A percentile compares a stretch with the other conserved stretches of the same genome.
Evolutionary conservation across 2,113 vertebrate species (phyloP).

Genomic region (Nematolebias whitei): DNA sequence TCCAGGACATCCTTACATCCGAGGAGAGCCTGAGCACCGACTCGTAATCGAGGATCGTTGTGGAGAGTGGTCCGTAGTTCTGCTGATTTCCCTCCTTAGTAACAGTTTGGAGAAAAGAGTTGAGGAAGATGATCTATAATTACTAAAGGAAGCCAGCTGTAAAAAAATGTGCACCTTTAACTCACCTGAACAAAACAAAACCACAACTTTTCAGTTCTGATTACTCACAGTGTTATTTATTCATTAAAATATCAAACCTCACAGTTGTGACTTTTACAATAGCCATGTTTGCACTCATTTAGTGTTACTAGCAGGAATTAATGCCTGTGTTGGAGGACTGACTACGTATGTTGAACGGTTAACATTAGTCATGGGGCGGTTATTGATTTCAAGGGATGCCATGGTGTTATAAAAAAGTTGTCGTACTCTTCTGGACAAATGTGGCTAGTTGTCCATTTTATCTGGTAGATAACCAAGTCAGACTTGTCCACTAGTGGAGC

Average conservation of each 20-base stretch:
- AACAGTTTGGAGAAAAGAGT: slow-evolving; percentile 22
- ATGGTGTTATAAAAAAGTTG: no score
- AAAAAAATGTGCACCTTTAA: slow-evolving; percentile 16
- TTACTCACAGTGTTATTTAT: slow-evolving; percentile 37
- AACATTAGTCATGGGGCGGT: no score
- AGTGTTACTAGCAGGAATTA: slow-evolving; percentile 9
- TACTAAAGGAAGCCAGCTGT: neutral
- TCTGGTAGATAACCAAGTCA: no score
- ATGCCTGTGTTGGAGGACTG: neutral
- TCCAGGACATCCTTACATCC: slow-evolving; percentile 80
- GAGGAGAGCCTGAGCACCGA: slow-evolving; percentile 47
- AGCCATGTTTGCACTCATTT: neutral
- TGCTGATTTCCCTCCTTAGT: neutral
- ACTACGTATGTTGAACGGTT: no score
- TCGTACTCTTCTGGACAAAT: no score
- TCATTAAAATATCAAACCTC: slow-evolving; percentile 19
- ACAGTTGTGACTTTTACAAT: slow-evolving; percentile 8
- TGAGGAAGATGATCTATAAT: slow-evolving; percentile 16
- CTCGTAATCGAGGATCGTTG: slow-evolving; percentile 22
- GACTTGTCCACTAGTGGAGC: no score
- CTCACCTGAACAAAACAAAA: slow-evolving; percentile 1
- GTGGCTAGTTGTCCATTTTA: no score
- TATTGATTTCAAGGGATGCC: no score
- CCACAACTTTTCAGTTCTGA: slow-evolving; percentile 6
- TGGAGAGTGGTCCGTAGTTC: slow-evolving; percentile 1